A percentile compares a stretch with the other conserved stretches of the same genome.
These are phyloP conservation scores for Brachyopa scutellaris DNA, from an alignment of 2,888 invertebrate species.

Conservation along the genomic window DNA sequence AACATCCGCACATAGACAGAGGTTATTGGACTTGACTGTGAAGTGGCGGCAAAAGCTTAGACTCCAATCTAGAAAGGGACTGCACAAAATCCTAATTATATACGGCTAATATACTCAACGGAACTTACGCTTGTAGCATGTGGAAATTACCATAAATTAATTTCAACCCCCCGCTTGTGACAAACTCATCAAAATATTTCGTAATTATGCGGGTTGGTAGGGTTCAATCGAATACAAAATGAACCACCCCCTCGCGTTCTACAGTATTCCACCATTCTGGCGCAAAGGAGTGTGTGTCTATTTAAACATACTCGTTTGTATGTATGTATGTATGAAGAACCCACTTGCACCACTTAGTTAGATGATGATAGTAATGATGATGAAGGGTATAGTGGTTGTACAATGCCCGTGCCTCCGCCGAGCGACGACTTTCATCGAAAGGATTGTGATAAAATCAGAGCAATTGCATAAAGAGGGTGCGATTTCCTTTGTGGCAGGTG, in stretches of 20 bases:
- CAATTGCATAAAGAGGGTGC: constrained; percentile 60
- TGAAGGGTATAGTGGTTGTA: constrained; percentile 11
- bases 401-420: constrained; percentile 17
- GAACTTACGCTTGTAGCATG: constrained; percentile 51
- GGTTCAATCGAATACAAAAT: constrained; percentile 49
- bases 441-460: constrained; percentile 60
- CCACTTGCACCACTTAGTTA: constrained; percentile 35
- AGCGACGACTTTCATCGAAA: constrained; percentile 41
- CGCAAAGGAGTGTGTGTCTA: background rate
- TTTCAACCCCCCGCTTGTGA: constrained; percentile 5
- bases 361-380: constrained; percentile 46
- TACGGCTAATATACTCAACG: constrained; percentile 40
- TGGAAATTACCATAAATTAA: constrained; percentile 55
- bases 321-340: background rate
- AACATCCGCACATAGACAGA: background rate
- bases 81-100: constrained; percentile 40
- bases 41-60: background rate
- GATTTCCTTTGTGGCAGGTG: constrained; percentile 53
- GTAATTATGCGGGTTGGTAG: constrained; percentile 25
- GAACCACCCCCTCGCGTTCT: background rate
- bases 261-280: constrained; percentile 8
- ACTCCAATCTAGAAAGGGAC: background rate
- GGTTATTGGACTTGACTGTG: background rate
- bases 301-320: background rate
- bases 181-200: constrained; percentile 8